These are phyloP conservation scores for Todiramphus saurophagus DNA, from an alignment of 2,113 vertebrate genomes.

Conservation along the genomic window DNA sequence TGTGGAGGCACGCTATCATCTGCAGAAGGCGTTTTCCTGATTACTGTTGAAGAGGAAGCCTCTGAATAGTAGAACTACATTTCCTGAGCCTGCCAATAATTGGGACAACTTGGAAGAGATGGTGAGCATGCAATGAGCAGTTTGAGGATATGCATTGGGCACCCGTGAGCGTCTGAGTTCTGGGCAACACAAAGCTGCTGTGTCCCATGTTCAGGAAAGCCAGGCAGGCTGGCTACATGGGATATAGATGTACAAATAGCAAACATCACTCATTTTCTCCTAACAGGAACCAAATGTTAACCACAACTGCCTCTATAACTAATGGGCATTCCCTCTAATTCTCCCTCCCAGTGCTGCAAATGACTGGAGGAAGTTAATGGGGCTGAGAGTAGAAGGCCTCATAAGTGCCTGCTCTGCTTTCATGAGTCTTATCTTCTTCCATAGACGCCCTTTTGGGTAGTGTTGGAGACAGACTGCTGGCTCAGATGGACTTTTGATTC, in stretches of 20 bases:
- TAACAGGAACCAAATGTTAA: neutral
- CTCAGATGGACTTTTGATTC: neutral
- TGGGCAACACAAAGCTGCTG: neutral
- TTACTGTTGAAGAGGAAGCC: rapidly evolving
- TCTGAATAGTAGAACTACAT: neutral
- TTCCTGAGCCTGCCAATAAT: neutral
- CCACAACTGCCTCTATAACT: neutral
- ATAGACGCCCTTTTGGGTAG: neutral
- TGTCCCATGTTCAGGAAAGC: neutral
- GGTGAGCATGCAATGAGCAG: neutral
- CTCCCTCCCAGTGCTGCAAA: neutral
- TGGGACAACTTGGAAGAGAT: neutral
- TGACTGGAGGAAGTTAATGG: neutral
- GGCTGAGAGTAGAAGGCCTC: neutral
- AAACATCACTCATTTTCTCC: neutral
- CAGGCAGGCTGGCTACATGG: neutral
- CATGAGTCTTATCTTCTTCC: neutral
- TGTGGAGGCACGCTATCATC: rapidly evolving
- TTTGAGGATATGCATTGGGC: neutral
- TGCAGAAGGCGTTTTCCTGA: neutral
- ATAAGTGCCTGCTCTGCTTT: neutral
- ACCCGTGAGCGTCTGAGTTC: neutral
- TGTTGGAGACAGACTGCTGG: neutral
- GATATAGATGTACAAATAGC: neutral
- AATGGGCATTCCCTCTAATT: neutral